Conservation (phyloP, 2,113 vertebrate genomes). For the Balaeniceps rex region DNA sequence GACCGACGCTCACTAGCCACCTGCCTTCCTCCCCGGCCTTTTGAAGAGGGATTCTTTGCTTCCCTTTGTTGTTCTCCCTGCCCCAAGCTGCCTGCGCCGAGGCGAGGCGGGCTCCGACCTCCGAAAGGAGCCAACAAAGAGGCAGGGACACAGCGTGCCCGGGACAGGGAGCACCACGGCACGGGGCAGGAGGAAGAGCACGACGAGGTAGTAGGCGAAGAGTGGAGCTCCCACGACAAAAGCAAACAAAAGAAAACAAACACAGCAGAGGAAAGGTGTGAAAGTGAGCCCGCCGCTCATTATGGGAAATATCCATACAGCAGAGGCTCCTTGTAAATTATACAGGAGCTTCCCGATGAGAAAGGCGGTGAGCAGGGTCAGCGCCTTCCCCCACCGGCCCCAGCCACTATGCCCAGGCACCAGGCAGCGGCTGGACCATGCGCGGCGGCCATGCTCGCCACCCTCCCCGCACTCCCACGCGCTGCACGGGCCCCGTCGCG, state of each 20-base stretch:
- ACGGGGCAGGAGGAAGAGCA: background rate
- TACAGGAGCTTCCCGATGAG: background rate
- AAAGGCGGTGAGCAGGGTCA: background rate
- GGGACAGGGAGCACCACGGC: fast-evolving
- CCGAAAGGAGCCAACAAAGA: background rate
- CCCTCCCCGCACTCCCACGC: fast-evolving
- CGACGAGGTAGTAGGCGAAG: background rate
- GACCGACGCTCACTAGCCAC: background rate
- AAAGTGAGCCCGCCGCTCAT: background rate
- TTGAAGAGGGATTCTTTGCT: background rate
- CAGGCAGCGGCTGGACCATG: fast-evolving
- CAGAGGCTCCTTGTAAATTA: background rate
- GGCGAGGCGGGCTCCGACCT: background rate
- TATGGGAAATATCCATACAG: background rate
- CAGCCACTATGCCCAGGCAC: background rate
- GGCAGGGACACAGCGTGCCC: background rate
- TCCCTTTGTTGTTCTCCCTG: background rate
- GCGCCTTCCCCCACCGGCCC: background rate
- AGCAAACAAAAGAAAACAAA: background rate
- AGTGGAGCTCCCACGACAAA: background rate
- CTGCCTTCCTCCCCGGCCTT: constrained; percentile 1
- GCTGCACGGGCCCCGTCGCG: fast-evolving
- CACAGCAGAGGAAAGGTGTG: background rate
- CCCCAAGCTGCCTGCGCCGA: background rate
- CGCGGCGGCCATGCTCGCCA: fast-evolving